These are phyloP conservation scores for Holcopasites calliopsidis DNA, from an alignment of 1,140 invertebrate genomes.

Conservation along the genomic window DNA sequence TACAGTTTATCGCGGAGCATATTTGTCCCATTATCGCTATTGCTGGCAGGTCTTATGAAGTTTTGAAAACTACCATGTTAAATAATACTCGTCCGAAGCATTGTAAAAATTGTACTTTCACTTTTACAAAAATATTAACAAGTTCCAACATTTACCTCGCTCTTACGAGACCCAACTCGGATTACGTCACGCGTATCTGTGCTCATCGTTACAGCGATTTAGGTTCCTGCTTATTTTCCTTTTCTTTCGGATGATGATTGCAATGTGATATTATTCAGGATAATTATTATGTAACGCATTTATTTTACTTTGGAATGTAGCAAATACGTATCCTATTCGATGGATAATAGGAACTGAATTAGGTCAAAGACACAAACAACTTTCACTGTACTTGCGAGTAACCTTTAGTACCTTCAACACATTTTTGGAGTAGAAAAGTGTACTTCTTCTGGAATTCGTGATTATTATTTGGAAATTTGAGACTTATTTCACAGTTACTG, in stretches of 20 bases:
- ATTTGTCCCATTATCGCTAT: not conserved
- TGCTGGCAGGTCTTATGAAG: constrained; percentile 8
- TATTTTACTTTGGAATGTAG: constrained; percentile 49
- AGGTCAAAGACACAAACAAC: constrained; percentile 47
- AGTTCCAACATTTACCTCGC: constrained; percentile 80
- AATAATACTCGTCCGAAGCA: constrained; percentile 24
- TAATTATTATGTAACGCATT: constrained; percentile 12
- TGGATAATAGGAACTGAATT: constrained; percentile 26
- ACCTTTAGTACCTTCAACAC: constrained; percentile 3
- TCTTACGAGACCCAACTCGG: constrained; percentile 84
- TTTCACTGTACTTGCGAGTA: constrained; percentile 47
- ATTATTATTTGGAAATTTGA: not conserved
- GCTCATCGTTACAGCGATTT: constrained; percentile 42
- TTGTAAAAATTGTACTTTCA: not conserved
- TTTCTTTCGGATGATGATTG: not conserved
- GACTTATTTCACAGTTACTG: constrained; percentile 69
- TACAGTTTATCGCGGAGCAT: not conserved
- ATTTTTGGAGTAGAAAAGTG: not conserved
- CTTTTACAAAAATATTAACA: constrained; percentile 9
- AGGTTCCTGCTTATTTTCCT: constrained; percentile 29
- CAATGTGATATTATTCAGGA: not conserved
- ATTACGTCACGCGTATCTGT: constrained; percentile 76
- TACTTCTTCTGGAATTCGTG: not conserved
- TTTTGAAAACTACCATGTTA: constrained; percentile 35
- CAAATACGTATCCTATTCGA: constrained; percentile 7